Percentiles rank a stretch among this genome's conserved stretches.
Conservation (phyloP, 1,140 invertebrate species). For the Tachypleus tridentatus region DNA sequence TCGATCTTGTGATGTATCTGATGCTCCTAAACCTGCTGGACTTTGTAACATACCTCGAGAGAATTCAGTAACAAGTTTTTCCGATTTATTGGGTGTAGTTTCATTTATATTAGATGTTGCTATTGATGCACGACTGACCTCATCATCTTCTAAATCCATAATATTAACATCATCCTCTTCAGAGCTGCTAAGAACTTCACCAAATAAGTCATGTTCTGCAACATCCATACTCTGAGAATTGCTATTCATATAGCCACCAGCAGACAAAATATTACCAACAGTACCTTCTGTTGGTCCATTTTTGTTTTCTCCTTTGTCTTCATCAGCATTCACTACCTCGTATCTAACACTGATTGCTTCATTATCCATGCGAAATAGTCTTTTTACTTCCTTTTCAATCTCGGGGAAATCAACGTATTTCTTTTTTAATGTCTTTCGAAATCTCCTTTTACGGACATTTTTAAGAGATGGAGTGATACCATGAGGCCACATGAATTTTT, state of each 20-base stretch:
- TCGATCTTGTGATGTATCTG: conserved; percentile 5
- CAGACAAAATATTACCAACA: conserved; percentile 9
- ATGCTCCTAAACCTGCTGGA: neutral
- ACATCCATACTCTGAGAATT: conserved; percentile 26
- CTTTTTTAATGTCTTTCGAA: conserved; percentile 90
- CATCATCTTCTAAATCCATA: conserved; percentile 8
- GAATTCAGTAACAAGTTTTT: conserved; percentile 16
- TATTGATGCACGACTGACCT: conserved; percentile 12
- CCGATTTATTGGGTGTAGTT: neutral
- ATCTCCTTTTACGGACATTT: conserved; percentile 83
- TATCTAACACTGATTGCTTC: conserved; percentile 80
- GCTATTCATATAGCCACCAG: conserved; percentile 9
- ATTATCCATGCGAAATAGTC: conserved; percentile 78
- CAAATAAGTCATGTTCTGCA: conserved; percentile 72
- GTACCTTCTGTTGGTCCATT: conserved; percentile 27
- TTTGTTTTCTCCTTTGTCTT: conserved; percentile 41
- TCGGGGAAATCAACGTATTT: conserved; percentile 95
- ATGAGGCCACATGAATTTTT: conserved; percentile 86
- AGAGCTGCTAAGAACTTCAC: conserved; percentile 70
- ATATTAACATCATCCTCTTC: conserved; percentile 32
- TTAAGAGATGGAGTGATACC: conserved; percentile 88
- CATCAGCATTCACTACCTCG: conserved; percentile 86
- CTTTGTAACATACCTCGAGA: conserved; percentile 17
- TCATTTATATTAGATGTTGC: conserved; percentile 4
- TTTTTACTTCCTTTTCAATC: conserved; percentile 91